Base-by-base conservation (phyloP, 2,888 invertebrate species). In the Horisme vitalbata region DNA sequence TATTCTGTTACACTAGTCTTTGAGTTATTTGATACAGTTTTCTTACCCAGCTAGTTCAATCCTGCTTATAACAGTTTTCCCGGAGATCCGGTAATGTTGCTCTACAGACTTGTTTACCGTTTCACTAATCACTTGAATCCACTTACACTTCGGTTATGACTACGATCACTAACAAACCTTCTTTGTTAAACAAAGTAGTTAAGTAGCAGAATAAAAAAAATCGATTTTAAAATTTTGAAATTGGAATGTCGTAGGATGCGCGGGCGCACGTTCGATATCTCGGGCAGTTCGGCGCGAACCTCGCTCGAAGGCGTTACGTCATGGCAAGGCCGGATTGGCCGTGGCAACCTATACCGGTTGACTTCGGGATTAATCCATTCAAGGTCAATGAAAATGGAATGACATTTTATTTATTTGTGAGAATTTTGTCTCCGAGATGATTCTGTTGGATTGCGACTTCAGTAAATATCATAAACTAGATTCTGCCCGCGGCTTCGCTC, bases 231-330 rank as follows among this genome's bases (percentile, higher is more conserved):
- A 37, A 4, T 18, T 59, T 69, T 56, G 54, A 61, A 64, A 53
- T 64, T 67, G 44, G 52, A 65, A 60, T 60, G 48, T 61, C 53
- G 55, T 52, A 39, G 60, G 63, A 65, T 68, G 67, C 77, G 79
- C 78, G 56, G 33, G 75, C 76, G 76, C 84, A 74, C 79, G 68
- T 65, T 68, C 71, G 75, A 45, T 63, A 58, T 65, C 65, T 63
- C 57, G 62, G 70, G 63, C 72, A 63, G 70, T 63, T 75, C 63
- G 58, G 52, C 57, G 57, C 38, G 39, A 55, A 56, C 53, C 32
- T 61, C 67, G 68, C 66, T 74, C 75, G 75, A 65, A 68, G 61
- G 70, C 27, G 49, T 85, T 80, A 81, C 84, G 83, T 85, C 84
- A 86, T 68, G 57, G 52, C 78, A 77, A 79, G 78, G 80, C 68